These are phyloP conservation scores for Caenorhabditis brenneri DNA, from an alignment of 1,140 invertebrate genomes.

Conservation along the genomic window DNA sequence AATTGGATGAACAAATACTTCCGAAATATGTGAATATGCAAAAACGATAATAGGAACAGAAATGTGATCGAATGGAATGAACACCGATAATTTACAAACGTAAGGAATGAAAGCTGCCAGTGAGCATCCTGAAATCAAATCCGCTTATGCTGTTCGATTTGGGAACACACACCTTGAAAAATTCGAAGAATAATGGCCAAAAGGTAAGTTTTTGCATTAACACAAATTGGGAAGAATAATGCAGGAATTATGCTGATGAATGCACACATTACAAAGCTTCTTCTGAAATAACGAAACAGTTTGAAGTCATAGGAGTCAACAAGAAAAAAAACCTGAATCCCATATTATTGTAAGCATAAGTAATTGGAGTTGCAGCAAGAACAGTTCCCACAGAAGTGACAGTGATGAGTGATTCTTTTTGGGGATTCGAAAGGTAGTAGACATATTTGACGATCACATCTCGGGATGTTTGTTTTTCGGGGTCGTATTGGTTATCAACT, in stretches of 20 bases:
- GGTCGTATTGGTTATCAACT: constrained; percentile 20
- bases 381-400: constrained; percentile 30
- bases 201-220: constrained; percentile 29
- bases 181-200: constrained; percentile 34
- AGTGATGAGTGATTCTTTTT: constrained; percentile 47
- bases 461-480: background rate
- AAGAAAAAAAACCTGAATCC: constrained; percentile 14
- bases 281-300: background rate
- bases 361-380: constrained; percentile 28
- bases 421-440: constrained; percentile 43
- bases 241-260: constrained; percentile 39
- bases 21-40: constrained; percentile 42
- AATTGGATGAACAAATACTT: constrained; percentile 21
- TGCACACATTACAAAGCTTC: constrained; percentile 39
- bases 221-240: constrained; percentile 30
- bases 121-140: constrained; percentile 9
- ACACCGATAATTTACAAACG: constrained; percentile 43
- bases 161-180: constrained; percentile 11
- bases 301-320: too few species aligned
- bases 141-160: background rate
- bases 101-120: constrained; percentile 47
- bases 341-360: constrained; percentile 26
- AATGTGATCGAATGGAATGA: constrained; percentile 43
- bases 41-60: constrained; percentile 37
- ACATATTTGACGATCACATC: constrained; percentile 24